A percentile compares a stretch with the other conserved stretches of the same genome.
Evolutionary conservation across 2,797 vertebrate species (phyloP).

Genomic region (Stomatorhinus walkeri): DNA sequence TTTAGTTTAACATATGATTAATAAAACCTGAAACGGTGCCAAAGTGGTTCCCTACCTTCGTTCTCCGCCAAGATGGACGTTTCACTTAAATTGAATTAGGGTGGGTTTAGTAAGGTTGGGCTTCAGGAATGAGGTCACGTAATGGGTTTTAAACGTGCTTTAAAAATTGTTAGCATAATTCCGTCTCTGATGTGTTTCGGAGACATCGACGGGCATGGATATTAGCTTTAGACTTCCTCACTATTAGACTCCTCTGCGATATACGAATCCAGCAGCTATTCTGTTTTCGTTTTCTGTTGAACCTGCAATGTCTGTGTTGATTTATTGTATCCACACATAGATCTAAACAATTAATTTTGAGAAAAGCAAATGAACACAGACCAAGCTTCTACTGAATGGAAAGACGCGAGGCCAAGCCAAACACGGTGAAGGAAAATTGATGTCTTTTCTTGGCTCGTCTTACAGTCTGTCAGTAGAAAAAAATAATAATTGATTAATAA

Average conservation of each 20-base stretch:
- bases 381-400: not conserved
- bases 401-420: constrained; percentile 17
- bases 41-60: not conserved
- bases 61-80: not conserved
- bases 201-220: not conserved
- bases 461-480: constrained; percentile 16
- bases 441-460: constrained; percentile 20
- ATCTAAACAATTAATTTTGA: constrained; percentile 1
- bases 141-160: not conserved
- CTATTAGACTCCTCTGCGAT: not conserved
- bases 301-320: not conserved
- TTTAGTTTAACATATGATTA: not conserved
- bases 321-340: not conserved
- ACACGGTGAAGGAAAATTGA: not conserved
- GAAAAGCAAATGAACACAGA: not conserved
- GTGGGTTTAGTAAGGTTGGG: not conserved
- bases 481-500: constrained; percentile 18
- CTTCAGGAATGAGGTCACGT: not conserved
- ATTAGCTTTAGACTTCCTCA: not conserved
- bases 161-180: not conserved
- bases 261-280: too few relatives aligned
- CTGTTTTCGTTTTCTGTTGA: not conserved
- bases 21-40: not conserved
- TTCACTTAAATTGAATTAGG: not conserved
- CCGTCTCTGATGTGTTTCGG: not conserved